These are phyloP conservation scores for Oscheius sp. DNA, from an alignment of 2,888 invertebrate species.

Conservation along the genomic window DNA sequence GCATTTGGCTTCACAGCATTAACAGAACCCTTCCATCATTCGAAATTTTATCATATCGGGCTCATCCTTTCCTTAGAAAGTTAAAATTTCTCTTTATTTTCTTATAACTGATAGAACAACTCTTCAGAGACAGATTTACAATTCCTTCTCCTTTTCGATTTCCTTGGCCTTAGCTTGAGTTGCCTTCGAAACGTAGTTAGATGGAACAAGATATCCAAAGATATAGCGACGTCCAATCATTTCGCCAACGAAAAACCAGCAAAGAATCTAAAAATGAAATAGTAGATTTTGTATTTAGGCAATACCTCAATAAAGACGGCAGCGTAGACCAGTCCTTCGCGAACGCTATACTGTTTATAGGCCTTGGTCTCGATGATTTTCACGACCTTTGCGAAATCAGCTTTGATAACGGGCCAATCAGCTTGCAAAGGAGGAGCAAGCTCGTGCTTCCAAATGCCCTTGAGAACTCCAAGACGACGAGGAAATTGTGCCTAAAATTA, in stretches of 20 bases:
- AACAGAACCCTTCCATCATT: too few relatives aligned
- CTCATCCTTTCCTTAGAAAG: too few relatives aligned
- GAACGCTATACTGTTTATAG: conserved; percentile 51
- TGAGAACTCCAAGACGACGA: conserved; percentile 60
- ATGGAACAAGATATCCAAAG: conserved; percentile 77
- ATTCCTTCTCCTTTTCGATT: background rate
- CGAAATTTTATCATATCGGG: too few relatives aligned
- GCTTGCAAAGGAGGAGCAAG: conserved; percentile 85
- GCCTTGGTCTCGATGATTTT: conserved; percentile 47
- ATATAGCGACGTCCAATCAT: conserved; percentile 91
- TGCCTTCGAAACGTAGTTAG: conserved; percentile 43
- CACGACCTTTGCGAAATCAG: conserved; percentile 35
- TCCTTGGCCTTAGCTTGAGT: conserved; percentile 32
- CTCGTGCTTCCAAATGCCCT: conserved; percentile 90
- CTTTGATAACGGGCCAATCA: conserved; percentile 78
- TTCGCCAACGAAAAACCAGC: conserved; percentile 97
- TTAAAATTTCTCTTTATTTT: too few relatives aligned
- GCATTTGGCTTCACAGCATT: too few relatives aligned
- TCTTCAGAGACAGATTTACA: too few relatives aligned
- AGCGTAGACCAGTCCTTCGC: conserved; percentile 27
- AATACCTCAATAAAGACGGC: conserved; percentile 31
- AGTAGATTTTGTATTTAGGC: background rate
- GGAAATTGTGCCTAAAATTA: conserved; percentile 50
- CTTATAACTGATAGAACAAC: too few relatives aligned
- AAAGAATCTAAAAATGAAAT: conserved; percentile 84